Conservation (phyloP, 2,113 vertebrate species). For the Ceratotherium simum region DNA sequence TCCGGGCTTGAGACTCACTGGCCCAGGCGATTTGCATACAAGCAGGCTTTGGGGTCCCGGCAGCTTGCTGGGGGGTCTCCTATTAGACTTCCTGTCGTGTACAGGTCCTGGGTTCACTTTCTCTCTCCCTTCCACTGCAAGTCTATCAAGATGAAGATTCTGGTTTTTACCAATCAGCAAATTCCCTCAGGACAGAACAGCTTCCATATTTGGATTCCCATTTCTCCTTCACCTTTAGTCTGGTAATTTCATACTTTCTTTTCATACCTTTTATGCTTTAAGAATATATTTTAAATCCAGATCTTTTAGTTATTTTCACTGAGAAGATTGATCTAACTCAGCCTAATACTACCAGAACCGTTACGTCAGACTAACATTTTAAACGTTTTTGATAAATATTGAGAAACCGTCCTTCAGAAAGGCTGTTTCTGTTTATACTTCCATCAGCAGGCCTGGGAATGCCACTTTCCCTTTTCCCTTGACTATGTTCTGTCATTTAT, state of each 20-base stretch:
- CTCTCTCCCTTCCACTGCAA: background rate
- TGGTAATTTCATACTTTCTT: background rate
- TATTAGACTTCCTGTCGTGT: background rate
- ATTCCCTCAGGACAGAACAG: background rate
- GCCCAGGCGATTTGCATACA: background rate
- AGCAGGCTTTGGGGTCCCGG: background rate
- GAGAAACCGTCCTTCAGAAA: conserved; percentile 18
- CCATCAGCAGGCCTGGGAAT: background rate
- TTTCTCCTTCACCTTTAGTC: background rate
- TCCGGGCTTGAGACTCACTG: background rate
- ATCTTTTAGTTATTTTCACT: background rate
- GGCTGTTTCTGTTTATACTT: background rate
- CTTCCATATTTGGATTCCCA: background rate
- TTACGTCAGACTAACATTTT: background rate
- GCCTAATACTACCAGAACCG: background rate
- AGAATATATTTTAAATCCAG: conserved; percentile 29
- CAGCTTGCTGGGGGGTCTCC: background rate
- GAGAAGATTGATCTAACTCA: background rate
- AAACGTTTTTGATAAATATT: conserved; percentile 34
- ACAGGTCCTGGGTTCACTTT: background rate
- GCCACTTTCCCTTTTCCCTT: background rate
- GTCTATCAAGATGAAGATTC: background rate
- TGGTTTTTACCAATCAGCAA: background rate
- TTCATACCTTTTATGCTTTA: conserved; percentile 3
- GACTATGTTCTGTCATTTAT: background rate